Conservation (phyloP, 2,113 vertebrate species). For the Spheniscus mendiculus region DNA sequence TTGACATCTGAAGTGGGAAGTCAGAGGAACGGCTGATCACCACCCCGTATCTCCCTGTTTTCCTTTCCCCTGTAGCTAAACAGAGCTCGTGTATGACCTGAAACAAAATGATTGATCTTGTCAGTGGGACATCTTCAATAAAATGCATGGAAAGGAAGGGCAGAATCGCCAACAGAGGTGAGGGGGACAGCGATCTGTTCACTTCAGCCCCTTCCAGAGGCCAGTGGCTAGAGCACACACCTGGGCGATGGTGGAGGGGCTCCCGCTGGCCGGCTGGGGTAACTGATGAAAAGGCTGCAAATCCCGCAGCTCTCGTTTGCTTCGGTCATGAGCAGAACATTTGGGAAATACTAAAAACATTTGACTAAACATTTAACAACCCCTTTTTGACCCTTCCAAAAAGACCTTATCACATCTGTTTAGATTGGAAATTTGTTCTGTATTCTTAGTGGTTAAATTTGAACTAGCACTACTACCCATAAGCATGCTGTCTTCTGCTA, state of each 20-base stretch:
- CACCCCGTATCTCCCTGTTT: background rate
- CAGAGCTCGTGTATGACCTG: background rate
- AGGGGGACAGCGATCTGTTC: background rate
- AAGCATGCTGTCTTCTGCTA: background rate
- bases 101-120: background rate
- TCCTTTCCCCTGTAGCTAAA: background rate
- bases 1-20: background rate
- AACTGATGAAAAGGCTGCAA: background rate
- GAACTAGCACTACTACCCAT: background rate
- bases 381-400: background rate
- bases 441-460: background rate
- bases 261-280: background rate
- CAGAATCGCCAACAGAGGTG: background rate
- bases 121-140: background rate
- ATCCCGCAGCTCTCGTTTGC: background rate
- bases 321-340: background rate
- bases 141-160: background rate
- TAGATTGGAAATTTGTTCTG: background rate
- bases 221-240: background rate
- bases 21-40: background rate
- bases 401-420: background rate
- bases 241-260: background rate
- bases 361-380: background rate
- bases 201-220: background rate
- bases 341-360: background rate